Base-by-base conservation (phyloP, 2,888 invertebrate species). In the Micoletzkya japonica region DNA sequence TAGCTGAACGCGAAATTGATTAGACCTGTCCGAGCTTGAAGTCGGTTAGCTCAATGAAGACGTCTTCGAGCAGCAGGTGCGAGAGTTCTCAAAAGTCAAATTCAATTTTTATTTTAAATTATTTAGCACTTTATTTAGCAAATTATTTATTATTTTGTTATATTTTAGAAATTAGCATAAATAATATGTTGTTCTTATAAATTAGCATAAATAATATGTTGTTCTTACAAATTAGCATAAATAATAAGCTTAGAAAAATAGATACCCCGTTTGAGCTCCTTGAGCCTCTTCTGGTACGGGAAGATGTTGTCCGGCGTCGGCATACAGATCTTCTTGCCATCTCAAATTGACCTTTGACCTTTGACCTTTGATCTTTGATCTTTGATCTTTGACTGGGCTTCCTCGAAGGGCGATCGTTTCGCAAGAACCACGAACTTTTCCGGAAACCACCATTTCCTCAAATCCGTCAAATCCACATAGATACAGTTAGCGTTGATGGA, bases 21-120 rank as follows among this genome's bases (percentile, higher is more conserved):
- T n/a, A n/a, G 74, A n/a, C 82, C 84, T 82, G 81, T 10, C 84
- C 84, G 20, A 84, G 77, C 49, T 81, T 82, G 63, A 74, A 76
- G 59, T 84, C 84, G 4, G 81, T 81, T 20, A 83, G 70, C 71
- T 84, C 84, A 44, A 84, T 83, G 72, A 77, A 78, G 64, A 84
- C 77, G 52, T 84, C 84, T 54, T 84, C 84, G 26, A 84, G 79
- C 34, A 84, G 63, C 26, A 77, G 74, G 59, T 80, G 77, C 24
- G 75, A 72, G 1, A 82, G 76, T 1, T 77, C 82, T 82, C 58
- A 32, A 77, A 73, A 34, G 44, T 30, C n/a, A 70, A 36, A 24
- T 20, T 7, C 7, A 39, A 14, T 7, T 17, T 14, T 58, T 17
- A 58, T 26, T 4, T 14, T 36, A 36, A 37, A 36, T 34, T 60